Base-by-base conservation (phyloP, 2,113 vertebrate species). In the Theropithecus gelada region DNA sequence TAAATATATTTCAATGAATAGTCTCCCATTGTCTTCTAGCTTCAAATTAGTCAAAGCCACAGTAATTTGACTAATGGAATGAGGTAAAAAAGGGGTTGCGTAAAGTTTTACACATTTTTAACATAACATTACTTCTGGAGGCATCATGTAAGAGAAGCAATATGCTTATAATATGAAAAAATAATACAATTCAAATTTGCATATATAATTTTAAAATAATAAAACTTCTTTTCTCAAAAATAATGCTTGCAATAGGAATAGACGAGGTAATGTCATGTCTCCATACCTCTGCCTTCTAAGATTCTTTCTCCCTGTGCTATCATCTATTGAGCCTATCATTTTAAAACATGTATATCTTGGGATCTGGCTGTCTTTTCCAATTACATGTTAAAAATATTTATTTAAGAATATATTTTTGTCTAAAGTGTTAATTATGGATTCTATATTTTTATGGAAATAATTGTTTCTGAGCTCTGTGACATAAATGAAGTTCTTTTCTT, bases 1-100 rank as follows among this genome's bases (percentile, higher is more conserved):
- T 97, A 97, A 97, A 68, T 80, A 20, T 45, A 92, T 96, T 97
- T 96, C 96, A 96, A 17, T 52, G 96, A 97, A 83, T 96, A 81
- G 89, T 84, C 59, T 85, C 45, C 95, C 64, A 95, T 59, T 93
- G 96, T 97, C 96, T 98, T 78, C 57, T 70, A 43, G 32, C 12
- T 95, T 81, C 35, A 96, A 88, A 97, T 98, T 96, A 96, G 95
- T 97, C 97, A 97, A 96, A 95, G 48, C 80, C 94, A 91, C 55
- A 95, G 75, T 90, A 80, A 96, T 82, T 95, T 88, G 96, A 93
- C 66, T 84, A 94, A 92, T 45, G 23, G 32, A 78, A 81, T 81
- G 80, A 96, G 38, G 23, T 90, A 40, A 17, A 75, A 93, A 78
- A 35, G 12, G 9, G 8, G 8, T 38, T 89, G 68, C 40, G 38